Evolutionary conservation across 2,113 vertebrate species (phyloP).

Genomic region (Hepsetus odoe): DNA sequence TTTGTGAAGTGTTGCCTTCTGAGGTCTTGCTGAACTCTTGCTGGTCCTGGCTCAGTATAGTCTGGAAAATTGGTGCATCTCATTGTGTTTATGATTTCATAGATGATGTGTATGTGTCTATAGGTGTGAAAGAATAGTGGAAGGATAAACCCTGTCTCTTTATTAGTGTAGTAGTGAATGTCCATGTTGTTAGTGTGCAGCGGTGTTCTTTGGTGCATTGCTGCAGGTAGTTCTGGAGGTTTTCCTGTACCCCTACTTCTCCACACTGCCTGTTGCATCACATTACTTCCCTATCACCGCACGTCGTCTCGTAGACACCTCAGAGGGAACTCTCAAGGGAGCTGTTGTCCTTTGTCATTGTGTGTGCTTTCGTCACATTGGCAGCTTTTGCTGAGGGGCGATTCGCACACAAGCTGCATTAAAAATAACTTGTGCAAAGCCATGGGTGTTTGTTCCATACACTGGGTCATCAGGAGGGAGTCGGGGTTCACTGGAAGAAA

Average conservation of each 20-base stretch:
- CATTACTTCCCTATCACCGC: constrained; percentile 22
- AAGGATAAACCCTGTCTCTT: neutral
- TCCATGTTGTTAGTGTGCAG: neutral
- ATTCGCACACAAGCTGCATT: constrained; percentile 35
- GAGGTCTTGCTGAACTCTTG: neutral
- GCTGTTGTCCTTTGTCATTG: constrained; percentile 55
- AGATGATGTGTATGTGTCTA: neutral
- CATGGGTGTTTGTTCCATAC: constrained; percentile 36
- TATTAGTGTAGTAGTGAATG: constrained; percentile 11
- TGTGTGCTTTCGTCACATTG: constrained; percentile 43
- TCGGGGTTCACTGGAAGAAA: constrained; percentile 2
- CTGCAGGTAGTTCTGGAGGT: constrained; percentile 17
- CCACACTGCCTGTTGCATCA: constrained; percentile 3
- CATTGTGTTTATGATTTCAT: neutral
- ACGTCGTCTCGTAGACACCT: constrained; percentile 31
- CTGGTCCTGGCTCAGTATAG: neutral
- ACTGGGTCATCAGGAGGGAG: constrained; percentile 31
- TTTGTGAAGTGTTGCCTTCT: too few species aligned
- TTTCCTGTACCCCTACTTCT: constrained; percentile 4
- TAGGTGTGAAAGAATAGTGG: neutral
- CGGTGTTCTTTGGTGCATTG: neutral
- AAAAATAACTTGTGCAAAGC: constrained; percentile 47
- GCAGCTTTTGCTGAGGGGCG: constrained; percentile 53
- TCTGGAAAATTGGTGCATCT: neutral
- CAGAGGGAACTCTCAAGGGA: constrained; percentile 47